These are phyloP conservation scores for Cryptoblepharus egeriae DNA, from an alignment of 2,797 vertebrate species.

Conservation along the genomic window DNA sequence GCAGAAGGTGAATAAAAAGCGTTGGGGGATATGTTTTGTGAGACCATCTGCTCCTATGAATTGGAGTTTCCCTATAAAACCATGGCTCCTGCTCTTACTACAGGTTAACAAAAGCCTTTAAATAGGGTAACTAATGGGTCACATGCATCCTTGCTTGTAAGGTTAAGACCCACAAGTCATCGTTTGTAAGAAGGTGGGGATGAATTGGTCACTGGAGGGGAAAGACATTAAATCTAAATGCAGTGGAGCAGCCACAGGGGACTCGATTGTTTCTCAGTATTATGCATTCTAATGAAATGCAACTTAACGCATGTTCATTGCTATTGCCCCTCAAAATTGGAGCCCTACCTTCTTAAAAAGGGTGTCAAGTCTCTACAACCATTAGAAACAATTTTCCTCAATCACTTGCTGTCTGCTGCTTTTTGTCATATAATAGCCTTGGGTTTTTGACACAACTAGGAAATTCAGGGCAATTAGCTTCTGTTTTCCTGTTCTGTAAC, in stretches of 20 bases:
- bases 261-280: conserved; percentile 61
- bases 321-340: background rate
- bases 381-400: conserved; percentile 36
- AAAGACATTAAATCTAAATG: conserved; percentile 65
- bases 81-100: conserved; percentile 20
- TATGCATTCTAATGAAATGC: conserved; percentile 67
- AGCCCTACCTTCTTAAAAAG: conserved; percentile 11
- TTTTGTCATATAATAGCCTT: conserved; percentile 45
- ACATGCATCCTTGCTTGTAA: conserved; percentile 67
- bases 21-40: conserved; percentile 39
- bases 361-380: conserved; percentile 27
- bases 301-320: conserved; percentile 51
- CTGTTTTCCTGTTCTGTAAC: conserved; percentile 47
- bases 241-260: conserved; percentile 59
- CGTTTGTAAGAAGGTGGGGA: conserved; percentile 51
- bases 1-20: conserved; percentile 49
- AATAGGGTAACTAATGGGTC: conserved; percentile 69
- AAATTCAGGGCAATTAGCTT: conserved; percentile 46
- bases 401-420: conserved; percentile 28
- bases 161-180: conserved; percentile 74
- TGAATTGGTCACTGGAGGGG: conserved; percentile 65
- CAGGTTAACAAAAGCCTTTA: conserved; percentile 66
- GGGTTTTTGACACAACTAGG: conserved; percentile 45
- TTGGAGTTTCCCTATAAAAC: conserved; percentile 45
- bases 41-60: conserved; percentile 67